Conservation (phyloP, 2,113 vertebrate species). For the Puffinus mauretanicus region DNA sequence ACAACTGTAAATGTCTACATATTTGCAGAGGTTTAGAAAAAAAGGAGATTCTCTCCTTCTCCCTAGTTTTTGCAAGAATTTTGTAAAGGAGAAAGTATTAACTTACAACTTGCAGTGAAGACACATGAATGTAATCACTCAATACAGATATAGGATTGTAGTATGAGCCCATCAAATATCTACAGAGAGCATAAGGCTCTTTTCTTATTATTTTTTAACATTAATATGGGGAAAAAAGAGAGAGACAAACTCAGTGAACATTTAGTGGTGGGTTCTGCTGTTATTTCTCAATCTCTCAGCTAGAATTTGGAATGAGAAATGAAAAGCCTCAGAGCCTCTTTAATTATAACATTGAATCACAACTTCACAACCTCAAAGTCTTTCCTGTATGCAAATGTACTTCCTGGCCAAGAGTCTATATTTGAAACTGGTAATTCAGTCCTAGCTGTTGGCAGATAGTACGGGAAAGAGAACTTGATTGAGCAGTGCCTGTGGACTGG, state of each 20-base stretch:
- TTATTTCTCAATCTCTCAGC: neutral
- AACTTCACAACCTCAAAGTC: neutral
- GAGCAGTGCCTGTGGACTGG: neutral
- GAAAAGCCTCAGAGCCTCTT: neutral
- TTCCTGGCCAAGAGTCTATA: neutral
- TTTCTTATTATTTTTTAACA: neutral
- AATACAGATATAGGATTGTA: neutral
- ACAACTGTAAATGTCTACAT: neutral
- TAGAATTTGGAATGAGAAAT: neutral
- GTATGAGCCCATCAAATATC: neutral
- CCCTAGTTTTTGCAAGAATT: neutral
- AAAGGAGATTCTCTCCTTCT: neutral
- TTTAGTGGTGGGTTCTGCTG: neutral
- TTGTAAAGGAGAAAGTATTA: neutral
- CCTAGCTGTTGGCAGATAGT: neutral
- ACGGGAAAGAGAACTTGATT: neutral
- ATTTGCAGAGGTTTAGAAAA: neutral
- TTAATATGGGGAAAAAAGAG: neutral
- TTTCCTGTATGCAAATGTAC: neutral
- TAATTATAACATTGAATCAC: neutral
- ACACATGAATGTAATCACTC: neutral
- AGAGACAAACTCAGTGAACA: neutral
- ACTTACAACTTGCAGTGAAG: neutral
- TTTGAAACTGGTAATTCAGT: neutral
- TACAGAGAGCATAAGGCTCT: neutral